Evolutionary conservation across 2,797 vertebrate species (phyloP).

Genomic region (Merluccius polli): DNA sequence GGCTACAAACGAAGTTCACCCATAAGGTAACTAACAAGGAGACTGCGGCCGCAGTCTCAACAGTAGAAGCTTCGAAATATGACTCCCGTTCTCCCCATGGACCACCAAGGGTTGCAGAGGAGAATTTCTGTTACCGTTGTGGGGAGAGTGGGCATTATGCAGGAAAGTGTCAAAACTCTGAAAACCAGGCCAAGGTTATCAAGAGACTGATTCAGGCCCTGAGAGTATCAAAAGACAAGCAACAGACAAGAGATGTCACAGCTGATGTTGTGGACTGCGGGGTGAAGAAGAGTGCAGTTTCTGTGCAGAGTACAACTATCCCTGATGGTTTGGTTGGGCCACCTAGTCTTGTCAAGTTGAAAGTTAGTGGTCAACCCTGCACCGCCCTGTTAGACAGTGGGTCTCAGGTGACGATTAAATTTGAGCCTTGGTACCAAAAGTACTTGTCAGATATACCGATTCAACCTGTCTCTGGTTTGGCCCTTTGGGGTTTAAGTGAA

Average conservation of each 20-base stretch:
- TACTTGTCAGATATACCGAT: slow-evolving; percentile 16
- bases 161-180: not conserved
- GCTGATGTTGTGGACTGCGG: not conserved
- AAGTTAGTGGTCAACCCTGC: not conserved
- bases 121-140: slow-evolving; percentile 6
- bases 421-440: slow-evolving; percentile 30
- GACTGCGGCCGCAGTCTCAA: too few species aligned
- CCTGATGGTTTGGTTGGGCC: slow-evolving; percentile 32
- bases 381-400: slow-evolving; percentile 25
- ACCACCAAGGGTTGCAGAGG: not conserved
- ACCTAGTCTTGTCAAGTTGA: slow-evolving; percentile 15
- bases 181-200: slow-evolving; percentile 6
- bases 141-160: slow-evolving; percentile 9
- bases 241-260: not conserved
- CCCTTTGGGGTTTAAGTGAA: slow-evolving; percentile 13
- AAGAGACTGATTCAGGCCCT: slow-evolving; percentile 3
- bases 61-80: not conserved
- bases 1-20: too few species aligned
- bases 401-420: slow-evolving; percentile 41
- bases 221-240: not conserved
- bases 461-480: not conserved
- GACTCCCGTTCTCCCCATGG: not conserved
- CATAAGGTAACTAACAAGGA: too few species aligned
- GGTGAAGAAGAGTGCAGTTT: slow-evolving; percentile 1
- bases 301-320: not conserved